Evolutionary conservation across 2,797 vertebrate genomes (phyloP).

Genomic region (Dromococcyx pavoninus): DNA sequence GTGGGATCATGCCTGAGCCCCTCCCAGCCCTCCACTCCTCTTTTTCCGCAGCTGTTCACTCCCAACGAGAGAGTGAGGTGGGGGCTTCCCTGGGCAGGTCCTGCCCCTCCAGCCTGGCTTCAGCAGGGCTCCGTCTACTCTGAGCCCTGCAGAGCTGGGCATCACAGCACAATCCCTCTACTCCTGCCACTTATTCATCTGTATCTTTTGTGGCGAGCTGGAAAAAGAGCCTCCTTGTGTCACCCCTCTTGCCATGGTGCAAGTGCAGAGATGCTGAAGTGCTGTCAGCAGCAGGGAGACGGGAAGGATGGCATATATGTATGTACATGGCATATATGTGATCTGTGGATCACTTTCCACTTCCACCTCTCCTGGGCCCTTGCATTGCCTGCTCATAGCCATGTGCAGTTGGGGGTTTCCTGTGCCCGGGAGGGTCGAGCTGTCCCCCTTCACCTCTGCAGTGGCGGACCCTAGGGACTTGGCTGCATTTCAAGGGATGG

Average conservation of each 20-base stretch:
- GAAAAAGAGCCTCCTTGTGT: slow-evolving; percentile 21
- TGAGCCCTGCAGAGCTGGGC: background rate
- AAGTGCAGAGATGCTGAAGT: slow-evolving; percentile 20
- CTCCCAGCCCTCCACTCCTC: background rate
- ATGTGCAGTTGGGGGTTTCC: background rate
- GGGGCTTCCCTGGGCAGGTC: background rate
- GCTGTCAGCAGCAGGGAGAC: background rate
- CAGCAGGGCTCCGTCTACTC: background rate
- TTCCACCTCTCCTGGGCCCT: background rate
- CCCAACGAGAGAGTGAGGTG: background rate
- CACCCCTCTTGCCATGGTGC: background rate
- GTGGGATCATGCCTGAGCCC: accelerated
- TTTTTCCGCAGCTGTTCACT: background rate
- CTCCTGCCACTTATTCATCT: slow-evolving; percentile 10
- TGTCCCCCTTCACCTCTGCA: background rate
- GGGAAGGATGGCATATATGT: background rate
- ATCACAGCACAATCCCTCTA: background rate
- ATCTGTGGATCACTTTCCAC: background rate
- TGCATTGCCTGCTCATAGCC: background rate
- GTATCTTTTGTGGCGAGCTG: background rate
- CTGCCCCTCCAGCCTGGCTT: background rate
- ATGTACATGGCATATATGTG: no score
- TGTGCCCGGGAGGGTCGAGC: background rate
- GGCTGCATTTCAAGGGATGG: background rate
- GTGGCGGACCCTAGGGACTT: background rate